phyloP scores from a whole-genome alignment of 2,113 vertebrate species.

The Siniperca chuatsi region DNA sequence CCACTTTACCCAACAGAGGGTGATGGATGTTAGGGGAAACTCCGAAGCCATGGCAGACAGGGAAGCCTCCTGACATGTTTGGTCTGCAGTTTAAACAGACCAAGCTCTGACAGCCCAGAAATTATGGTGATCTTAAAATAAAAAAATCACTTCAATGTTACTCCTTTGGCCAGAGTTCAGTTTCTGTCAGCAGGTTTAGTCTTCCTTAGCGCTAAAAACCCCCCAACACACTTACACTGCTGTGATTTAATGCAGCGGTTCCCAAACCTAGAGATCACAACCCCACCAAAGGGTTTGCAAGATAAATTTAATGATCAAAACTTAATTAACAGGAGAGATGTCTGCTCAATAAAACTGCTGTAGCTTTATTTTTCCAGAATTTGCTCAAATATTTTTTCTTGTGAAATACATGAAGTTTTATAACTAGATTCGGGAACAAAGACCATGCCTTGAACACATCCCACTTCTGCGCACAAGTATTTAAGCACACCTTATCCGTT shows the following conservation, averaged over 20 bases:
- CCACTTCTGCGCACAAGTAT: too few relatives aligned
- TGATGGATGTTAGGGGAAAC: constrained; percentile 62
- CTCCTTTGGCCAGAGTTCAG: background rate
- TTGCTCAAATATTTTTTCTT: too few relatives aligned
- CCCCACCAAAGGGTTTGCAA: background rate
- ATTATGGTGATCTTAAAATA: constrained; percentile 17
- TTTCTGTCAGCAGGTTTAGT: background rate
- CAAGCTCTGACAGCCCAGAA: constrained; percentile 27
- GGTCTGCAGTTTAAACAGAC: constrained; percentile 54
- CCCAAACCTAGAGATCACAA: too few relatives aligned
- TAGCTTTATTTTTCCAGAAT: too few relatives aligned
- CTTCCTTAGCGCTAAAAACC: background rate
- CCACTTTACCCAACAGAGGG: constrained; percentile 21
- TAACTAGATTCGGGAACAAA: too few relatives aligned
- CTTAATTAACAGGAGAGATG: background rate
- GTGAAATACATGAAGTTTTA: too few relatives aligned
- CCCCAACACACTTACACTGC: background rate
- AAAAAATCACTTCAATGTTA: background rate
- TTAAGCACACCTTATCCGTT: too few relatives aligned
- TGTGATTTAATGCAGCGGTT: background rate
- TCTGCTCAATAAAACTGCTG: background rate
- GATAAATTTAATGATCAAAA: background rate
- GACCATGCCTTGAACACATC: too few relatives aligned
- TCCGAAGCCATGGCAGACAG: constrained; percentile 52
- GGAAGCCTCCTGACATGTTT: constrained; percentile 43